Base-by-base conservation (phyloP, 2,888 invertebrate genomes). In the Pterostichus madidus region DNA sequence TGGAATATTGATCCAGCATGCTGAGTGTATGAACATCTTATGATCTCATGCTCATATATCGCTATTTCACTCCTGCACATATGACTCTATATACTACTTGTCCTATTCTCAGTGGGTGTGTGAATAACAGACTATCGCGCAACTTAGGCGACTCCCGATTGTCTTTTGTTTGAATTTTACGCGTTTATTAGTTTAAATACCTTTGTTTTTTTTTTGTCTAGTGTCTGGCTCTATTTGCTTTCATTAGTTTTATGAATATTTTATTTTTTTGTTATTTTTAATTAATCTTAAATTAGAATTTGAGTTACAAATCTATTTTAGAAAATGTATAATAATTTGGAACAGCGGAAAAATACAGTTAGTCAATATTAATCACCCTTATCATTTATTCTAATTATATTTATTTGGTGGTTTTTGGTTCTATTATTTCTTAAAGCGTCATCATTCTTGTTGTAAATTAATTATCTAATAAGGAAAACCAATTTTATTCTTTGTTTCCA, bases 1-100 rank as follows among this genome's bases (percentile, higher is more conserved):
- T 80, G 53, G 71, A 49, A 79, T 71, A 80, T 80, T 71, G 80
- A 80, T 80, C 73, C 13, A 56, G 35, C 15, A 5, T 31, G 75
- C 52, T 75, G 49, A 49, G 49, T 68, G 73, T 56, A 71, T 80
- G 56, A 39, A 53, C 71, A 71, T 71, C 68, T 73, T 71, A 52
- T 80, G 68, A 52, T 71, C 80, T 77, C 77, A 59, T 59, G 77
- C 59, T n/a, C 56, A 24, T 56, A 5, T 77, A 13, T 77, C 15
- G 59, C 78, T 44, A 5, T 78, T 35, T 59, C 44, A 3, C 39
- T 78, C 15, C 1, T 24, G 10, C 76, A 52, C 35, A 78, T 39
- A n/a, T 44, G 59, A 8, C 7, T 5, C 24, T 44, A 31, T 6
- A 56, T 68, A 6, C 44, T 31, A 11, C n/a, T 35, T 52, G 53